These are phyloP conservation scores for Cheirogaleus major DNA, from an alignment of 2,797 vertebrate species.

Conservation along the genomic window DNA sequence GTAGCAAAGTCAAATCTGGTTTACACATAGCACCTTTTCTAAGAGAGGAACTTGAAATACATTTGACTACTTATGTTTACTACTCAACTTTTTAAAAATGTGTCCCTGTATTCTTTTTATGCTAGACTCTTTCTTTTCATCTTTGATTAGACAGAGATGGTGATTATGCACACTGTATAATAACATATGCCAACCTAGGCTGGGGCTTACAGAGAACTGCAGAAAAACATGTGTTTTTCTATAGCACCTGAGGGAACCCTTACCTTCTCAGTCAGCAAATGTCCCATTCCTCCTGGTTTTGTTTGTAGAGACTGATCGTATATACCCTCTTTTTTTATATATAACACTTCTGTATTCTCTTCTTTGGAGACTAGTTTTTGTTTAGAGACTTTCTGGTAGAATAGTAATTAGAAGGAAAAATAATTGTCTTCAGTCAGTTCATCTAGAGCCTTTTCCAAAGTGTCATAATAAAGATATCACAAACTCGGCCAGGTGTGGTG, in stretches of 20 bases:
- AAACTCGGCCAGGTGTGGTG: background rate
- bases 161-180: background rate
- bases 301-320: conserved; percentile 14
- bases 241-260: background rate
- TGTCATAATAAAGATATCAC: conserved; percentile 12
- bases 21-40: conserved; percentile 8
- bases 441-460: conserved; percentile 17
- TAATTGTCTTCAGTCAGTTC: background rate
- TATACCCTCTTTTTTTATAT: conserved; percentile 43
- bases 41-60: conserved; percentile 45
- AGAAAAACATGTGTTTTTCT: background rate
- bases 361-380: conserved; percentile 39
- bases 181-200: background rate
- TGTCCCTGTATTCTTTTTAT: background rate
- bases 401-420: conserved; percentile 37
- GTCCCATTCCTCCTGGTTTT: background rate
- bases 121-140: background rate
- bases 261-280: background rate
- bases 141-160: conserved; percentile 14
- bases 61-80: conserved; percentile 2
- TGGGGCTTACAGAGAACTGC: background rate
- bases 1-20: background rate
- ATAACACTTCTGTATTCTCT: background rate
- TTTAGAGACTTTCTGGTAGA: conserved; percentile 13
- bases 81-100: background rate